Base-by-base conservation (phyloP, 2,888 invertebrate species). In the Sinodicranocentrus sp. region DNA sequence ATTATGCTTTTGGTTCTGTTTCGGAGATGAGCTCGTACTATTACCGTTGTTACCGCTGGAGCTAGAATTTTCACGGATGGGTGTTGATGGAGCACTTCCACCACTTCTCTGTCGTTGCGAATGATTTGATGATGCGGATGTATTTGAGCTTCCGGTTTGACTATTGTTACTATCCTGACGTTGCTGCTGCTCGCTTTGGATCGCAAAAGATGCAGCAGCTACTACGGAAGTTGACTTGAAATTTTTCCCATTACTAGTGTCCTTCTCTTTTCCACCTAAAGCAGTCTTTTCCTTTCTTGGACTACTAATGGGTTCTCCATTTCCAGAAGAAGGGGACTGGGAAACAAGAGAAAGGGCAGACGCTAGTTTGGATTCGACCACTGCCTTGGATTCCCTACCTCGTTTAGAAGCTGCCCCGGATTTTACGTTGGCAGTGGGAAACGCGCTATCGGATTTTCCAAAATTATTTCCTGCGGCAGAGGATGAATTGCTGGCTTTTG, bases 401-500 rank as follows among this genome's bases (percentile, higher is more conserved):
- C 86, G 75, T 61, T 86, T 86, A 5, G 77, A 54, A 48, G 54
- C 76, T n/a, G 63, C 48, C 39, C 76, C 59, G 59, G 75, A 44
- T 80, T 82, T 80, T 23, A 59, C 57, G 25, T 33, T 65, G n/a
- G 77, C 25, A n/a, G 73, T 48, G 48, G 72, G 76, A 57, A 71
- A 77, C 25, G 71, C 17, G 67, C 48, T 82, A 77, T 85, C 82
- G 39, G 83, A 83, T 82, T 82, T 82, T 61, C 73, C 77, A 44
- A 75, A 83, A 85, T 75, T 82, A 75, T 79, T 85, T 82, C 82
- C 79, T 61, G 79, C 70, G 26, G 82, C 48, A 26, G 75, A 61
- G 52, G 83, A 83, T 39, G 72, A 73, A 44, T 71, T 75, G 44
- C 79, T 61, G 39, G 85, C 59, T 67, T 83, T 85, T 23, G 68